These are phyloP conservation scores for Sesia apiformis DNA, from an alignment of 2,888 invertebrate genomes.

Conservation along the genomic window DNA sequence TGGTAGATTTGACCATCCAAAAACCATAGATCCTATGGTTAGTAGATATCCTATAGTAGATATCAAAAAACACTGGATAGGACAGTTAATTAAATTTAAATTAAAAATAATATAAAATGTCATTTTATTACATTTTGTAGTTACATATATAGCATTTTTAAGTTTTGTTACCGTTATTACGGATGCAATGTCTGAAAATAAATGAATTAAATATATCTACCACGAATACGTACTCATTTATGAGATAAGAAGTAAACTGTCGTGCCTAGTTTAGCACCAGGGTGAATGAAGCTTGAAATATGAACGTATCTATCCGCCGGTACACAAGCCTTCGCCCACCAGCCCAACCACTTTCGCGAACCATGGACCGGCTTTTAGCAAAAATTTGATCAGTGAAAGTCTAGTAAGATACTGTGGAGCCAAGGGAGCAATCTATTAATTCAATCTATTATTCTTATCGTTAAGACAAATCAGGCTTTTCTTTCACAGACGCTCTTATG, in stretches of 20 bases:
- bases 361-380: slow-evolving; percentile 68
- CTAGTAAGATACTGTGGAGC: slow-evolving; percentile 30
- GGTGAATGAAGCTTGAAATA: slow-evolving; percentile 3
- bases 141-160: too few relatives aligned
- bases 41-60: too few relatives aligned
- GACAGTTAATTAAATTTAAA: too few relatives aligned
- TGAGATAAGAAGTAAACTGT: background rate
- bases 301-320: slow-evolving; percentile 7
- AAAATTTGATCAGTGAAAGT: slow-evolving; percentile 74
- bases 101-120: too few relatives aligned
- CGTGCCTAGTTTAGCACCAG: background rate
- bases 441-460: slow-evolving; percentile 28
- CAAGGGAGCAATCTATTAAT: slow-evolving; percentile 40
- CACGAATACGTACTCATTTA: too few relatives aligned
- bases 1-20: too few relatives aligned
- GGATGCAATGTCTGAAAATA: too few relatives aligned
- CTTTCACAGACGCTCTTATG: background rate
- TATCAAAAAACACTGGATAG: too few relatives aligned
- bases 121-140: too few relatives aligned
- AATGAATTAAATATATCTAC: too few relatives aligned
- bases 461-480: slow-evolving; percentile 9
- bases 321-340: slow-evolving; percentile 26
- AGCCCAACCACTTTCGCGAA: slow-evolving; percentile 67
- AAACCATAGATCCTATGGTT: too few relatives aligned
- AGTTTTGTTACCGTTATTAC: too few relatives aligned